These are phyloP conservation scores for Rhinogobius similis DNA, from an alignment of 2,113 vertebrate genomes.

Conservation along the genomic window DNA sequence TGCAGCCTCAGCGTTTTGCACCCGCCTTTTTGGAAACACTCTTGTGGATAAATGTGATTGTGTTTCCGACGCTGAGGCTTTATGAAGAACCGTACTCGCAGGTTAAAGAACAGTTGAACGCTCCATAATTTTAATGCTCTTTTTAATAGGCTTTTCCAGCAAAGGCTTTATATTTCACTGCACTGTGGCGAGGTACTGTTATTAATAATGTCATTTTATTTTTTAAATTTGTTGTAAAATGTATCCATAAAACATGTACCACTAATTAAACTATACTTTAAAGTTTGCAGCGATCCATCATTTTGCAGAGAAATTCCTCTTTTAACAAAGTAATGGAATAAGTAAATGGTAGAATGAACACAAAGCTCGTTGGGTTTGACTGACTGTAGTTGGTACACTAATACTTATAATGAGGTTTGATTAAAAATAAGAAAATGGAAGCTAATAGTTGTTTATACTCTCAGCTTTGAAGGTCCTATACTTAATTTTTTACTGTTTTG, in stretches of 20 bases:
- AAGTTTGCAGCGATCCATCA: background rate
- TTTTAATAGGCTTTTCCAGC: background rate
- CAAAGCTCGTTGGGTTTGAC: no score
- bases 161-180: background rate
- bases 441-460: no score
- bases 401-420: background rate
- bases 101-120: conserved; percentile 3
- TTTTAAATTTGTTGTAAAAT: background rate
- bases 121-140: conserved; percentile 2
- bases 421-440: background rate
- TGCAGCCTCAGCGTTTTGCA: conserved; percentile 2
- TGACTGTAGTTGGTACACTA: no score
- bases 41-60: background rate
- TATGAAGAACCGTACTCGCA: background rate
- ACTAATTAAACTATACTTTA: background rate
- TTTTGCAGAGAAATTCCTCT: background rate
- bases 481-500: no score
- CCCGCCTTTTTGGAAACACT: background rate
- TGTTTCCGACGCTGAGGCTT: background rate
- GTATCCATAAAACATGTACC: background rate
- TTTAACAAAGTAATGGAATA: background rate
- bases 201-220: background rate
- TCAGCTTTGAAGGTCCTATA: no score
- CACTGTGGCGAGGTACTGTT: background rate
- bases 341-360: background rate